Base-by-base conservation (phyloP, 2,113 vertebrate genomes). In the Benitochromis conjunctus region DNA sequence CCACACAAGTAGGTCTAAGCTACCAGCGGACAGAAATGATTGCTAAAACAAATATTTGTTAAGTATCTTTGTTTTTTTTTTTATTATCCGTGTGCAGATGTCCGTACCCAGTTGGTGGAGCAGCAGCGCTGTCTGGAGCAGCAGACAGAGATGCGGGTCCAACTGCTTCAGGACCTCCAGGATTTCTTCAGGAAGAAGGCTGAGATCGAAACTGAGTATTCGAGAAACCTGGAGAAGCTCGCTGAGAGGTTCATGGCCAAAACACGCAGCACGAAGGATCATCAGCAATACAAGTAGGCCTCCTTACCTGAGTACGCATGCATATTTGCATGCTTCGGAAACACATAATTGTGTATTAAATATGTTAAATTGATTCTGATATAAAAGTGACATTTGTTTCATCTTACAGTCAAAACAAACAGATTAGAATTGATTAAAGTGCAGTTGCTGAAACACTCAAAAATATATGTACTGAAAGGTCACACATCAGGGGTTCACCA, bases 111-210 rank as follows among this genome's bases (percentile, higher is more conserved):
- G 89, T 92, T 99, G 96, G 97, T 98, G 93, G 99, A 99, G 95
- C 98, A 99, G 97, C 97, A 99, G 97, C 98, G 99, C 92, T 99
- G 98, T 92, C 96, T 99, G 94, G 99, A 99, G 94, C 99, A 99
- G 93, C 99, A 99, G 95, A 99, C 98, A 10, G 99, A 99, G 91
- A 98, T 99, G 92, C 96, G 99, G 43, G 98, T 99, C 55, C 99
- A 99, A 95, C 96, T 99, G 79, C 96, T 99, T 26, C 99, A 99
- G 93, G 99, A 99, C 94, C 96, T 99, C 93, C 99, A 99, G 96
- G 99, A 99, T 96, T 99, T 99, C 97, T 99, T 99, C 97, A 97
- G 99, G 78, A 99, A 99, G 96, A 99, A 99, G 95, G 96, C 99
- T 0, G 99, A 99, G 95, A 99, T 99, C 16, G 98, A 99, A 92